Evolutionary conservation across 2,797 vertebrate species (phyloP).

Genomic region (Chromis chromis): DNA sequence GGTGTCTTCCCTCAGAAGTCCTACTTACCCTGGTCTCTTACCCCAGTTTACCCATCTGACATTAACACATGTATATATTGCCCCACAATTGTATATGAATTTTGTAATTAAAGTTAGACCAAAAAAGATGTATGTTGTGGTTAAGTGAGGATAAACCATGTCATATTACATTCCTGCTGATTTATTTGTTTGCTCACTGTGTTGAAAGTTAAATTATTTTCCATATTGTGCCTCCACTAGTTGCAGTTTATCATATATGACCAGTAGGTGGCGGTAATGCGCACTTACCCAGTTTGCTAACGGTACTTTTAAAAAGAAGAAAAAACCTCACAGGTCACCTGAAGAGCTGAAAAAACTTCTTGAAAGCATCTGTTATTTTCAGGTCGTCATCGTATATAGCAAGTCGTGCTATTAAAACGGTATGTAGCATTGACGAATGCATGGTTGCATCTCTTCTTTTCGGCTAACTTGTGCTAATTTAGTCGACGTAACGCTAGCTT

Average conservation of each 20-base stretch:
- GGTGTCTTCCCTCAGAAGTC: too few species aligned
- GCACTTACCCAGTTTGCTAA: not conserved
- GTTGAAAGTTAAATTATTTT: too few species aligned
- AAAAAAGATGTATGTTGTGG: too few species aligned
- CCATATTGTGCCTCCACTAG: not conserved
- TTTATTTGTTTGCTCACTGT: not conserved
- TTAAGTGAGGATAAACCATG: too few species aligned
- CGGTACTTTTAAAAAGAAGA: not conserved
- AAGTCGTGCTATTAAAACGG: not conserved
- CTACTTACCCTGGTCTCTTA: too few species aligned
- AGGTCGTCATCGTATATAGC: not conserved
- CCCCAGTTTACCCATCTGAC: too few species aligned
- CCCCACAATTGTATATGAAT: too few species aligned
- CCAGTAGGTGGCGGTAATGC: slow-evolving; percentile 14
- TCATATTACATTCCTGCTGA: too few species aligned
- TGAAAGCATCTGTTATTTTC: not conserved
- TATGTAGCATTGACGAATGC: not conserved
- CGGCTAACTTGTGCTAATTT: not conserved
- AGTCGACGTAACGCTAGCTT: too few species aligned
- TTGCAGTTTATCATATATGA: not conserved
- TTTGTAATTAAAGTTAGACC: too few species aligned
- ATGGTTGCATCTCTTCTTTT: fast-evolving
- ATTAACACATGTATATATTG: too few species aligned
- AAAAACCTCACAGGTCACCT: not conserved
- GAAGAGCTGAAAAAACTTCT: not conserved